A percentile compares a stretch with the other conserved stretches of the same genome.
These are phyloP conservation scores for Misgurnus anguillicaudatus DNA, from an alignment of 2,113 vertebrate genomes.

Conservation along the genomic window DNA sequence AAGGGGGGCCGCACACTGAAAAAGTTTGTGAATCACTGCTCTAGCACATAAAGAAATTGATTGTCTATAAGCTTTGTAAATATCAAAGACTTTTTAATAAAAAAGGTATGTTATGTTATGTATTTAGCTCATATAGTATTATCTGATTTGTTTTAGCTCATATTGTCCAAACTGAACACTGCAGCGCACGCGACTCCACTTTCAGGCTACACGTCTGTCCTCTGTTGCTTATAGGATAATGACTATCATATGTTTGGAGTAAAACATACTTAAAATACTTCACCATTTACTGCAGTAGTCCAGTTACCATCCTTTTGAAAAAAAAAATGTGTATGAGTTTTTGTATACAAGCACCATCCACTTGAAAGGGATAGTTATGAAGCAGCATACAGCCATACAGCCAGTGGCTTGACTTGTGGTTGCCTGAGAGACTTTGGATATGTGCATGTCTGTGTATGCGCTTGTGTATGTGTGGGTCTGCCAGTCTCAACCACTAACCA, in stretches of 20 bases:
- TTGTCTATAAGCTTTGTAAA: slow-evolving; percentile 8
- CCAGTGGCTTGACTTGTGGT: slow-evolving; percentile 48
- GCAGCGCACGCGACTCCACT: slow-evolving; percentile 42
- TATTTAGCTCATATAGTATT: slow-evolving; percentile 25
- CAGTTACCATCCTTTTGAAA: slow-evolving; percentile 30
- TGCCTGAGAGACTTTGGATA: slow-evolving; percentile 43
- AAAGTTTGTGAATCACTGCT: too few relatives aligned
- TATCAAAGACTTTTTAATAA: background rate
- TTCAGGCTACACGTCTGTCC: slow-evolving; percentile 42
- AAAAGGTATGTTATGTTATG: background rate
- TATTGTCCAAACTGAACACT: slow-evolving; percentile 48
- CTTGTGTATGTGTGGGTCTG: slow-evolving; percentile 2
- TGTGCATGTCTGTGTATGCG: slow-evolving; percentile 35
- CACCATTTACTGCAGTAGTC: slow-evolving; percentile 59
- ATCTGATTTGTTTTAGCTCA: slow-evolving; percentile 45
- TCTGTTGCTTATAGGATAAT: slow-evolving; percentile 53
- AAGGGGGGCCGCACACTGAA: too few relatives aligned
- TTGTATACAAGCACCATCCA: slow-evolving; percentile 38
- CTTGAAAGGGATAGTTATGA: slow-evolving; percentile 50
- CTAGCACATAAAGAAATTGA: background rate
- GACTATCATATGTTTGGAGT: slow-evolving; percentile 59
- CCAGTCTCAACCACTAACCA: slow-evolving; percentile 43
- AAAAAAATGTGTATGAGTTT: slow-evolving; percentile 1
- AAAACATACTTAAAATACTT: slow-evolving; percentile 44
- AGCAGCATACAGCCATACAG: slow-evolving; percentile 39